Evolutionary conservation across 2,113 vertebrate genomes (phyloP), one percentile per base, ranked within the genome.

Genomic region (Prunella himalayana): DNA sequence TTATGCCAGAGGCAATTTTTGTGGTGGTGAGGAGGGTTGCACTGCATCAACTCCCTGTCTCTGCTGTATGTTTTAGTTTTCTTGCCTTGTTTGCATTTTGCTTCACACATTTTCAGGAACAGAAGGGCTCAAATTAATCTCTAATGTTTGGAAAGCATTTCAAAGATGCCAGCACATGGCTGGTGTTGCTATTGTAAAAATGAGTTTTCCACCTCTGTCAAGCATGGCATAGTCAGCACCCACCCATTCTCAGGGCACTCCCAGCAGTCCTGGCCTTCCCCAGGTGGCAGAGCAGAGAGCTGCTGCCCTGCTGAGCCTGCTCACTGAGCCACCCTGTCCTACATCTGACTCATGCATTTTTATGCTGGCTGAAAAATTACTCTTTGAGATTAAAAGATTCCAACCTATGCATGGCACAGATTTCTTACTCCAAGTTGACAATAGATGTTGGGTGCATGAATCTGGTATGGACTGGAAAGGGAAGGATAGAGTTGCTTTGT

Each of bases 241-340:
- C 30, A 7, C 30, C 39, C 35, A 28, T 22, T 72, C n/a, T 2
- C 0, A 76, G 73, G 37, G 15, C 1, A 1, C 1, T 90, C 31
- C n/a, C 24, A 27, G 2, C 13, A 41, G 60, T 14, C 2, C 24
- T 24, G 1, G 1, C 13, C 45, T 66, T 16, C 60, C 35, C 35
- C 15, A 20, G 33, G n/a, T 8, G 31, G 15, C 39, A 59, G 20
- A 33, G 31, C 30, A 44, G 39, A 35, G 51, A 49, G 10, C 39
- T 65, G 33, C 63, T 85, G 56, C 49, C 35, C 61, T 91, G 50
- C 25, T 68, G 35, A 21, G 9, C 11, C 44, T 56, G 54, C 28
- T 69, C 17, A 22, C 30, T 19, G 16, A 73, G 18, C 20, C 11
- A n/a, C 33, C 15, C n/a, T 1, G 1, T 78, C 59, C 60, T 17